These are phyloP conservation scores for Merops nubicus DNA, from an alignment of 2,113 vertebrate genomes.

Conservation along the genomic window DNA sequence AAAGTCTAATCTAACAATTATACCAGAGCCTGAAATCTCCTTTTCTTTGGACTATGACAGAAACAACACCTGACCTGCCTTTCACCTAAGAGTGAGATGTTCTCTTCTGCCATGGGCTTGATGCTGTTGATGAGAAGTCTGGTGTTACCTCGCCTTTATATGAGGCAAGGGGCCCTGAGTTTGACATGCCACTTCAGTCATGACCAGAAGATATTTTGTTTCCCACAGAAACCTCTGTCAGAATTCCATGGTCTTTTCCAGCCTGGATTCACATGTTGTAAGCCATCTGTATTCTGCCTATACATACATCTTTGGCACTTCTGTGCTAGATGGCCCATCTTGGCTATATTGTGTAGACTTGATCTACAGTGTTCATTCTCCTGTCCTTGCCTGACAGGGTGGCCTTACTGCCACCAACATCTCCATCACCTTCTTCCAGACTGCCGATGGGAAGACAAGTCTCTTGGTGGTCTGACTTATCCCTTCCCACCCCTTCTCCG, in stretches of 20 bases:
- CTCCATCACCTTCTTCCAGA: neutral
- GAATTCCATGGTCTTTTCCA: neutral
- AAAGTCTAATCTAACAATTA: neutral
- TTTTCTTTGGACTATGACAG: neutral
- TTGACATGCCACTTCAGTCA: neutral
- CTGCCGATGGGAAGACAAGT: neutral
- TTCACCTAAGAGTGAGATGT: neutral
- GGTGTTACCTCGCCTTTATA: neutral
- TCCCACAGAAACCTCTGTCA: neutral
- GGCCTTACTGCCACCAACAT: neutral
- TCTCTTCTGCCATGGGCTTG: neutral
- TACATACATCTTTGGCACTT: neutral
- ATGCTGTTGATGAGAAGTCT: neutral
- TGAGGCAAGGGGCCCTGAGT: neutral
- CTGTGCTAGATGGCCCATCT: neutral
- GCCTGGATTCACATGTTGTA: neutral
- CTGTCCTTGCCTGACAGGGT: neutral
- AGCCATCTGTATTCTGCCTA: neutral
- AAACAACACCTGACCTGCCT: neutral
- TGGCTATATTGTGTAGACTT: neutral
- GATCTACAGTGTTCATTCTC: neutral
- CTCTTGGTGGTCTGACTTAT: neutral
- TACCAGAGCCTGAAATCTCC: neutral
- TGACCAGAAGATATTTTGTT: neutral
- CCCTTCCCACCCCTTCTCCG: neutral